Evolutionary conservation across 1,140 invertebrate genomes (phyloP), one percentile per base, ranked within the genome.

Genomic region (Drosophila auraria): DNA sequence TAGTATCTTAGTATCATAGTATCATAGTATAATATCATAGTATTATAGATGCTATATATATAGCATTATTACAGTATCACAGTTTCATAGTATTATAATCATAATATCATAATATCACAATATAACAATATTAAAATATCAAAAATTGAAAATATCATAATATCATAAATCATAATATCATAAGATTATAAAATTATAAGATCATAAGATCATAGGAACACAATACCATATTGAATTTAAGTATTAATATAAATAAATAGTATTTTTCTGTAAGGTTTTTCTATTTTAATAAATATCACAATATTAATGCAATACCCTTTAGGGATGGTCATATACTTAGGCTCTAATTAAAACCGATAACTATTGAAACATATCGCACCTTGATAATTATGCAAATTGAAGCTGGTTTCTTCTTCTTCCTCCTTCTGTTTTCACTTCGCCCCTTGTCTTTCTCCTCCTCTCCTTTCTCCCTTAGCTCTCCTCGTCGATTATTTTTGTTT

Each of bases 331-430:
- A 65, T 60, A 36, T n/a, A 17, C 38, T 58, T 58, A n/a, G 27
- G 27, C 30, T 33, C 44, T 38, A 64, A 54, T 64, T 44, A 56
- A 17, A 33, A 53, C 30, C 47, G 20, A 50, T 62, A 61, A 53
- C 15, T 78, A 42, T 57, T 68, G 79, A 54, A 80, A 51, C 68
- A 83, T 75, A 69, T 45, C 82, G 62, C 82, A 83, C 82, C 78
- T 83, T 64, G 56, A 56, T 81, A 69, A 84, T 84, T 84, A 86
- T 73, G 68, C 65, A 65, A 83, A 83, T 83, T 76, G 59, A 25
- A 50, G 33, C 20, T 76, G 45, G 20, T 20, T 33, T 50, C 27
- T 27, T 50, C 27, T 27, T 33, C 15, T 15, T 23, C 44, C 33
- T 50, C 59, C 60, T 40, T 25, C 53, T 36, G 53, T 54, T 54